These are phyloP conservation scores for Aix galericulata DNA, from an alignment of 2,113 vertebrate genomes.

Conservation along the genomic window DNA sequence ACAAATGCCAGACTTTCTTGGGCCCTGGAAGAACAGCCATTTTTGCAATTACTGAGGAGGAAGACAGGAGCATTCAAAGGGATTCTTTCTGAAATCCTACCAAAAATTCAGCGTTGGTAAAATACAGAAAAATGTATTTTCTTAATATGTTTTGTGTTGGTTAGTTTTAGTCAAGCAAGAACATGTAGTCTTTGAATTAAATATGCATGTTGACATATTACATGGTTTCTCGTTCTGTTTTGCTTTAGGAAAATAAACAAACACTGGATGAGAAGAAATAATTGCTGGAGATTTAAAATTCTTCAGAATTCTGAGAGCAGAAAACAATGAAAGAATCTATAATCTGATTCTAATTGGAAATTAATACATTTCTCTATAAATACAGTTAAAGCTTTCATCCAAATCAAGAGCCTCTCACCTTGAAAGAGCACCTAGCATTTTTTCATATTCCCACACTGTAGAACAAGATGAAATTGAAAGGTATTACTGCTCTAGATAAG, in stretches of 20 bases:
- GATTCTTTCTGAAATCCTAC: background rate
- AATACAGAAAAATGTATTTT: background rate
- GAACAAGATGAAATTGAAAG: background rate
- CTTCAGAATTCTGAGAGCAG: background rate
- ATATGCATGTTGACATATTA: background rate
- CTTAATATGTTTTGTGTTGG: background rate
- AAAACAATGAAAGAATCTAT: background rate
- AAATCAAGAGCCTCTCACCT: background rate
- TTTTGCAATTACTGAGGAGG: background rate
- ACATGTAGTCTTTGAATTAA: background rate
- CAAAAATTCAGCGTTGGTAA: background rate
- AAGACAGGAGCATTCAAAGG: background rate
- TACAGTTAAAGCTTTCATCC: background rate
- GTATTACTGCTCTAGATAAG: background rate
- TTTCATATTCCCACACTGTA: background rate
- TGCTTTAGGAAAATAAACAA: background rate
- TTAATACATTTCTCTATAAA: background rate
- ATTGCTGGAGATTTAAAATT: background rate
- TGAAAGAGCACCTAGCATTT: background rate
- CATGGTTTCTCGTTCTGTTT: background rate
- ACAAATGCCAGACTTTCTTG: background rate
- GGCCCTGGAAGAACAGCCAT: background rate
- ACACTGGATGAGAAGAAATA: background rate
- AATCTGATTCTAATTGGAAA: background rate
- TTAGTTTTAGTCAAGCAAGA: background rate